Evolutionary conservation across 2,797 vertebrate genomes (phyloP), one percentile per base, ranked within the genome.

Genomic region (Hafferia zeledoni): DNA sequence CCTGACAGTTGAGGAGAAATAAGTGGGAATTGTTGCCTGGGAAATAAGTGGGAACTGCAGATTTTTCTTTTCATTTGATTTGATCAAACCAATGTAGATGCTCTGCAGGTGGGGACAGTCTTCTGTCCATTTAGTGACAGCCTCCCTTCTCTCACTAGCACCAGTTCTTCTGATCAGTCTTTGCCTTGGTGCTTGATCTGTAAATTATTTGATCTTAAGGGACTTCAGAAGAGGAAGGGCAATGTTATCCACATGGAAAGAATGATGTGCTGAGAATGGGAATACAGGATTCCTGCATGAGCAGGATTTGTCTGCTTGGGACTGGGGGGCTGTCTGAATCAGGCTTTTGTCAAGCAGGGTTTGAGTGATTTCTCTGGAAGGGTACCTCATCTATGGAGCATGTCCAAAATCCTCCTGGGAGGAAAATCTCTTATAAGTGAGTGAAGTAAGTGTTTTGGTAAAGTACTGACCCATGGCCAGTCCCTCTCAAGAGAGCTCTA

Each of bases 361-460:
- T 97, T 97, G 97, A 98, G 97, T 97, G 96, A 96, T 93, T 98
- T 98, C 98, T 98, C 98, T 98, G 98, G 97, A 97, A 98, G 98
- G 97, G 96, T 86, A 83, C 96, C 97, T 96, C 98, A 98, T 98
- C 98, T 98, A 97, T 98, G 98, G 95, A 97, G 96, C 94, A 96
- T 98, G 97, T 97, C 97, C 97, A 97, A 95, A 98, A 95, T 94
- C 93, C 91, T 95, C 95, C 46, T 11, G 96, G 95, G 96, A 93
- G 92, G 95, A 93, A 94, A 90, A 93, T 94, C 90, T 97, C 96
- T 96, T 95, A 50, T 46, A 97, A 97, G 92, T 93, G 94, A 89
- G 96, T 96, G 95, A 89, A 94, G 95, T 87, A 82, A 95, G 95
- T 98, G 97, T 98, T 98, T 98, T 96, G 95, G 71, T 96, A 98